phyloP scores from a whole-genome alignment of 2,888 invertebrate species.

The Allophyes oxyacanthae region DNA sequence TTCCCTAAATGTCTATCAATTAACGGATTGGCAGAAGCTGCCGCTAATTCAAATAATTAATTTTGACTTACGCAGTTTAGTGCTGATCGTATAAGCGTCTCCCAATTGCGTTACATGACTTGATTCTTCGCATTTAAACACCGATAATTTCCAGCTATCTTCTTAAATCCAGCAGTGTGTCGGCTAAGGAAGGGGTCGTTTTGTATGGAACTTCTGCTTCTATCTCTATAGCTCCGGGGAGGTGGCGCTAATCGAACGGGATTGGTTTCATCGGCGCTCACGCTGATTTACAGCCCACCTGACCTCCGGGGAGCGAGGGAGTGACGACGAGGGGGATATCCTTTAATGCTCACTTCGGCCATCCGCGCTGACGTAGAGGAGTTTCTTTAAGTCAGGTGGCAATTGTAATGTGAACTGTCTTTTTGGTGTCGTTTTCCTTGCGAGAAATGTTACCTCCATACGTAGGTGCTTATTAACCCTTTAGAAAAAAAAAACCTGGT shows the following conservation, averaged over 20 bases:
- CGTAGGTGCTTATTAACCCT: not conserved
- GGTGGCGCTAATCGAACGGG: conserved; percentile 66
- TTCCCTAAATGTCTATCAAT: too few species aligned
- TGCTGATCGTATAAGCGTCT: too few species aligned
- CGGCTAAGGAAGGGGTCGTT: too few species aligned
- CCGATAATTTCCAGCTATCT: too few species aligned
- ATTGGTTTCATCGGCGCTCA: conserved; percentile 63
- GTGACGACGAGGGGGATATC: conserved; percentile 1
- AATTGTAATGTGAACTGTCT: conserved; percentile 23
- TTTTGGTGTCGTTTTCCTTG: not conserved
- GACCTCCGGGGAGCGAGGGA: conserved; percentile 19
- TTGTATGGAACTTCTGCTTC: conserved; percentile 8
- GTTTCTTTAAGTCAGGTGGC: conserved; percentile 25
- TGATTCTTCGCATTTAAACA: too few species aligned
- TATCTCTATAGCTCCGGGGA: conserved; percentile 20
- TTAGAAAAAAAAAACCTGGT: too few species aligned
- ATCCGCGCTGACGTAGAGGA: conserved; percentile 6
- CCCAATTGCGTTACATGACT: too few species aligned
- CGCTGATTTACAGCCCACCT: conserved; percentile 64
- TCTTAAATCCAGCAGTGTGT: too few species aligned
- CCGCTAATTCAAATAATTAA: too few species aligned
- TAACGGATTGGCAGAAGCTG: too few species aligned
- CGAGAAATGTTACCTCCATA: not conserved
- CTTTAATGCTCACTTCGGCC: conserved; percentile 18
- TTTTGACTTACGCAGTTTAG: too few species aligned